A percentile compares a stretch with the other conserved stretches of the same genome.
Evolutionary conservation across 2,888 invertebrate species (phyloP).

Genomic region (Nomada lathburiana): DNA sequence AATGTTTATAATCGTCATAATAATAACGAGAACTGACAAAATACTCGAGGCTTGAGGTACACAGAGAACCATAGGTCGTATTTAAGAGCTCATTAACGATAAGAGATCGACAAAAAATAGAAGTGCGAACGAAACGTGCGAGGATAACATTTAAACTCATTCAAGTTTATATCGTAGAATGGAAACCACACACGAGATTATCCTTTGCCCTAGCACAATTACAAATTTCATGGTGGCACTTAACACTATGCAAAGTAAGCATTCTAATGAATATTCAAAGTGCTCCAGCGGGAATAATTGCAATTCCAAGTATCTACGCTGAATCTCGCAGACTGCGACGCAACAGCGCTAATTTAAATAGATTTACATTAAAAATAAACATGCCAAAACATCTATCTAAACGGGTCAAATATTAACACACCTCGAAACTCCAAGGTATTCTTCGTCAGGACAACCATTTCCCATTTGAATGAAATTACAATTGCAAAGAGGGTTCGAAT

Average conservation of each 20-base stretch:
- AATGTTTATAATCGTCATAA: too few relatives aligned
- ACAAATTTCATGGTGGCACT: constrained; percentile 58
- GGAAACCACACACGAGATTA: constrained; percentile 42
- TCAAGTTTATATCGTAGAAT: constrained; percentile 13
- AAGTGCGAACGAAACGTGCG: constrained; percentile 6
- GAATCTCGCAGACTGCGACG: constrained; percentile 47
- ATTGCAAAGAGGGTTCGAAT: constrained; percentile 9
- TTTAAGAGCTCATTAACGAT: not conserved
- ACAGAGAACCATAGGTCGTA: too few relatives aligned
- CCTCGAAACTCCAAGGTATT: not conserved
- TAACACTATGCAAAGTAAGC: constrained; percentile 51
- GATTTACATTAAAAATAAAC: constrained; percentile 59
- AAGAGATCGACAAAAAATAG: not conserved
- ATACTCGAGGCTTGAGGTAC: too few relatives aligned
- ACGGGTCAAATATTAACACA: constrained; percentile 19
- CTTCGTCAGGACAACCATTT: not conserved
- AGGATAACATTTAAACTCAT: constrained; percentile 31
- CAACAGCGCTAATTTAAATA: constrained; percentile 56
- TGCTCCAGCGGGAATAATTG: constrained; percentile 51
- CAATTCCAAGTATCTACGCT: constrained; percentile 49
- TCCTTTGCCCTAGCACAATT: constrained; percentile 40
- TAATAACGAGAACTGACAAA: too few relatives aligned
- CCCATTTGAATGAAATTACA: constrained; percentile 21
- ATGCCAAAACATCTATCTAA: constrained; percentile 32
- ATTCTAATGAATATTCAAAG: constrained; percentile 64